These are phyloP conservation scores for Amitus sp. DNA, from an alignment of 2,888 invertebrate genomes.

Conservation along the genomic window DNA sequence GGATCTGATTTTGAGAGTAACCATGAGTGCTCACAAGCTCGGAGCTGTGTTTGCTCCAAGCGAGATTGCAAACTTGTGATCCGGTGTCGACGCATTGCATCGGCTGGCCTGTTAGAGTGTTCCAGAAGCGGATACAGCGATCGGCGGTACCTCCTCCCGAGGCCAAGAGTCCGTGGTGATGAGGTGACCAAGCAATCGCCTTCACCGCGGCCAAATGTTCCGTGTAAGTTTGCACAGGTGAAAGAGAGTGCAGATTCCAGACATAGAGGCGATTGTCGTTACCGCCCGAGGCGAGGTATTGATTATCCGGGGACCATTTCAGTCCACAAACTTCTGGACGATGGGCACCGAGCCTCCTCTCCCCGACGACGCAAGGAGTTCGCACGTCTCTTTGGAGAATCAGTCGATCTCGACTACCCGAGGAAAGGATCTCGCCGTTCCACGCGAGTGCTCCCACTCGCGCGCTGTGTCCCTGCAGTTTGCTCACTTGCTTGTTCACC, in stretches of 20 bases:
- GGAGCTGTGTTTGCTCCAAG: constrained; percentile 98
- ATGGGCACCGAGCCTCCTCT: constrained; percentile 88
- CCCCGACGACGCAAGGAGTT: constrained; percentile 79
- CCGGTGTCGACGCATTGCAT: constrained; percentile 99
- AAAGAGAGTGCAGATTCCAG: constrained; percentile 88
- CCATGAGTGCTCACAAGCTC: constrained; percentile 98
- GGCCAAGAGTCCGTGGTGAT: constrained; percentile 95
- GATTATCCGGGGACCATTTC: constrained; percentile 98
- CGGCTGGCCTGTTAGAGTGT: constrained; percentile 96
- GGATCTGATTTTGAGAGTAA: constrained; percentile 97
- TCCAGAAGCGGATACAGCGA: constrained; percentile 97
- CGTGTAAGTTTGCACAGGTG: constrained; percentile 94
- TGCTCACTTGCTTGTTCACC: constrained; percentile 71
- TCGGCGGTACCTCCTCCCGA: constrained; percentile 99
- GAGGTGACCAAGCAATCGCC: constrained; percentile 99
- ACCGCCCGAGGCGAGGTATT: constrained; percentile 96
- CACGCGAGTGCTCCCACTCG: constrained; percentile 94
- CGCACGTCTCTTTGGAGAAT: constrained; percentile 95
- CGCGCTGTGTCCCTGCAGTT: constrained; percentile 91
- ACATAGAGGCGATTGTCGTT: constrained; percentile 97
- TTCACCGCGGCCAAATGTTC: constrained; percentile 98
- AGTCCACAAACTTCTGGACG: constrained; percentile 97
- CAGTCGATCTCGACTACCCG: constrained; percentile 93
- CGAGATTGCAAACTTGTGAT: constrained; percentile 94
- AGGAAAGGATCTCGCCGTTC: constrained; percentile 97